A percentile compares a stretch with the other conserved stretches of the same genome.
phyloP scores from a whole-genome alignment of 2,888 invertebrate species.

The Heliconius hortense region DNA sequence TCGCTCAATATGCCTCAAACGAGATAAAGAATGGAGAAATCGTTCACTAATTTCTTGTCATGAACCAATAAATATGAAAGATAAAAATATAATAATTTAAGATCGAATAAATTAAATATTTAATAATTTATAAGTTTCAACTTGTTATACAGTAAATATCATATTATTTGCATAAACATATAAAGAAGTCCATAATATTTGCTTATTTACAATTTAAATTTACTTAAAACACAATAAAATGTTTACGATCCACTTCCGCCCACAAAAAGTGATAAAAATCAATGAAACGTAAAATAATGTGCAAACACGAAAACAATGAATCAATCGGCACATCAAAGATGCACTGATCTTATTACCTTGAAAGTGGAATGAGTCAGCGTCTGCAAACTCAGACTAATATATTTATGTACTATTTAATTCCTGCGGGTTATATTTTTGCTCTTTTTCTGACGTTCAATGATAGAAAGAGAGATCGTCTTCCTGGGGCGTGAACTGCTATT shows the following conservation, averaged over 20 bases:
- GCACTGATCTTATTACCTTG: conserved; percentile 36
- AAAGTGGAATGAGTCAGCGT: conserved; percentile 65
- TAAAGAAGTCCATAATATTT: background rate
- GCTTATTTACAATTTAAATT: background rate
- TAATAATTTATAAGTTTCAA: no score
- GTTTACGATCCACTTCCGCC: conserved; percentile 4
- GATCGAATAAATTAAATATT: no score
- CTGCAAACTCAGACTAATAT: conserved; percentile 56
- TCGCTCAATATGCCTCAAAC: no score
- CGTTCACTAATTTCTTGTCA: no score
- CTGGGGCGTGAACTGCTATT: conserved; percentile 27
- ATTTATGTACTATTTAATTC: conserved; percentile 47
- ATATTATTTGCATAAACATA: background rate
- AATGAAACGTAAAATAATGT: conserved; percentile 10
- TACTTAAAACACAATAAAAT: conserved; percentile 1
- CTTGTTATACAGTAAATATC: no score
- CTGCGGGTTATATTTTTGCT: conserved; percentile 40
- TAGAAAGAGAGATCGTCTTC: conserved; percentile 28
- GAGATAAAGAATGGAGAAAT: no score
- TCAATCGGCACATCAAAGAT: conserved; percentile 32
- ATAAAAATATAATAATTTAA: no score
- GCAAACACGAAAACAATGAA: conserved; percentile 17
- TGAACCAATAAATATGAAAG: no score
- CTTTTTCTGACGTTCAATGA: conserved; percentile 23
- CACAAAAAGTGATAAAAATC: conserved; percentile 10